Evolutionary conservation across 1,140 invertebrate genomes (phyloP), one percentile per base, ranked within the genome.

Genomic region (Anadara kagoshimensis): DNA sequence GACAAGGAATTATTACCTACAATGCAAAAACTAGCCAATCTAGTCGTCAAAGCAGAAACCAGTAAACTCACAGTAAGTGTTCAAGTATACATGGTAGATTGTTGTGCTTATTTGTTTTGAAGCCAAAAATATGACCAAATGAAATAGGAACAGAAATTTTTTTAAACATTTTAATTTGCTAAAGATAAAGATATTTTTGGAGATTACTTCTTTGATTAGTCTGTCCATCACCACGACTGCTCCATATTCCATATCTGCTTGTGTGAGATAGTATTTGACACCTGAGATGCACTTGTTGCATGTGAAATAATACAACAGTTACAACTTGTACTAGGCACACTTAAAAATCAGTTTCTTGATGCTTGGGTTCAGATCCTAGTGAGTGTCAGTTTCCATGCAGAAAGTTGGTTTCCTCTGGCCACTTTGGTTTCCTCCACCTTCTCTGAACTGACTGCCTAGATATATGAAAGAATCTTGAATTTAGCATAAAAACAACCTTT

Each of bases 11-110:
- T 92, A 1, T 43, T 82, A 20, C 87, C 87, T 11, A 65, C 88
- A 47, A 86, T 90, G 69, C 73, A 85, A 44, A 86, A 86, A 70
- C 72, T 92, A 67, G 87, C 90, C 57, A 79, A 82, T 69, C 78
- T 91, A 68, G 83, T 91, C 26, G 56, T 87, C 5, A 89, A 89
- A 81, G 80, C 90, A 12, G 85, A 90, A 63, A 82, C 73, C 12
- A 85, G 84, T 61, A 91, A 91, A 83, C 77, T 86, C 75, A 82
- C 87, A 67, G 83, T 82, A 83, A 83, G 72, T 82, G 68, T 29
- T 26, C 22, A 56, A 77, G 57, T 43, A 54, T 10, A 29, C 36
- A 36, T 20, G 29, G 24, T 18, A 78, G 18, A 53, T 68, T 61
- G 29, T 61, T 41, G 24, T 45, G 0, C 41, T 43, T 5, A 20